Evolutionary conservation across 2,797 vertebrate species (phyloP).

Genomic region (Neopelma chrysocephalum): DNA sequence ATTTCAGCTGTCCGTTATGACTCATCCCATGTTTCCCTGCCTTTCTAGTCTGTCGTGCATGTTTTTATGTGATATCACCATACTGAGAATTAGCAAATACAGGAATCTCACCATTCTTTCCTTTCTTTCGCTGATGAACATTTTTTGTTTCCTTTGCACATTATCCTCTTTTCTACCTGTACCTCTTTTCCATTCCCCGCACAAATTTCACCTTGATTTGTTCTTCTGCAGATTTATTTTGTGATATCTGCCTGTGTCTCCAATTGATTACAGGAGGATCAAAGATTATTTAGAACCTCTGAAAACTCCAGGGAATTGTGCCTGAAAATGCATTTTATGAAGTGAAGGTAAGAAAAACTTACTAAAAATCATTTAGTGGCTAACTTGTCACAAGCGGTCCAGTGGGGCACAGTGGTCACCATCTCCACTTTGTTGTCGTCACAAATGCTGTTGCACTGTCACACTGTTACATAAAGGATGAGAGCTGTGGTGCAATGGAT

Average conservation of each 20-base stretch:
- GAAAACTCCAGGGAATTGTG: background rate
- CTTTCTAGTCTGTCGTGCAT: background rate
- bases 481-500: background rate
- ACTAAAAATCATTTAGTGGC: background rate
- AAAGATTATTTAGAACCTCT: background rate
- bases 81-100: background rate
- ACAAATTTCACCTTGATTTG: background rate
- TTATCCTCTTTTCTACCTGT: background rate
- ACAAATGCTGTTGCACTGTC: background rate
- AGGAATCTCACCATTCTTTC: background rate
- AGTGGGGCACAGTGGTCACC: background rate
- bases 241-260: background rate
- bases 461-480: background rate
- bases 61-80: background rate
- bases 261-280: background rate
- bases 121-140: background rate
- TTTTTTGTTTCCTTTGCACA: background rate
- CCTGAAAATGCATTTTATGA: background rate
- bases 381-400: background rate
- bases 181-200: background rate
- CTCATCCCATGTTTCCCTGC: background rate
- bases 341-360: background rate
- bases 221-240: background rate
- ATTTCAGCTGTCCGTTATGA: background rate
- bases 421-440: background rate